These are phyloP conservation scores for Sarcophaga rosellei DNA, from an alignment of 2,888 invertebrate genomes.

Conservation along the genomic window DNA sequence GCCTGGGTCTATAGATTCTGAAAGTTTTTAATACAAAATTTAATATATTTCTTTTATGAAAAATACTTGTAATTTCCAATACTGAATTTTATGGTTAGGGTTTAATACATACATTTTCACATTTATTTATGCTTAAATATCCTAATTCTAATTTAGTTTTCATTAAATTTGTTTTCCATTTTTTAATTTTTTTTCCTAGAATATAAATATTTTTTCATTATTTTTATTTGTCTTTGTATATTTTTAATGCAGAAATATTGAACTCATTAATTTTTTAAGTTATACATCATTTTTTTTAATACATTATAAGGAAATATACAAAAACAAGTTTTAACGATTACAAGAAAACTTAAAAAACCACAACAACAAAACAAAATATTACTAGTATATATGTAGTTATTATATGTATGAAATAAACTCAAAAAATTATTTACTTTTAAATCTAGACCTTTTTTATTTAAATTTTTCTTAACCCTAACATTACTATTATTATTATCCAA, in stretches of 20 bases:
- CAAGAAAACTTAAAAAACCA: slow-evolving; percentile 2
- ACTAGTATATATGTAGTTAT: slow-evolving; percentile 42
- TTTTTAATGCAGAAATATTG: slow-evolving; percentile 51
- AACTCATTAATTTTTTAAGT: slow-evolving; percentile 67
- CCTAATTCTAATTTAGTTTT: too few species aligned
- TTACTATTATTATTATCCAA: background rate
- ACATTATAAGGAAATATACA: slow-evolving; percentile 33
- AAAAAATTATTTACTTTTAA: slow-evolving; percentile 25
- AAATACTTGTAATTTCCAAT: background rate
- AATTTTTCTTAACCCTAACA: background rate
- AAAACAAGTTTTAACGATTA: slow-evolving; percentile 35
- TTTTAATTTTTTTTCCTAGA: too few species aligned
- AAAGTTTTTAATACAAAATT: background rate
- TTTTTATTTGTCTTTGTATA: slow-evolving; percentile 33
- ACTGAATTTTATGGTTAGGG: background rate
- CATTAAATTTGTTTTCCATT: too few species aligned
- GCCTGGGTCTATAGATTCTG: background rate
- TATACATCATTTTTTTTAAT: slow-evolving; percentile 38
- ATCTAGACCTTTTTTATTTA: slow-evolving; percentile 36
- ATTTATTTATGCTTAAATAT: too few species aligned
- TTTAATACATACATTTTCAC: background rate
- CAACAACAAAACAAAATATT: slow-evolving; percentile 13
- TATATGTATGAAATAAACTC: slow-evolving; percentile 11
- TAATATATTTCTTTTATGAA: background rate
- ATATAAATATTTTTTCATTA: too few species aligned